phyloP scores from a whole-genome alignment of 2,888 invertebrate species.

The Thereva unica region DNA sequence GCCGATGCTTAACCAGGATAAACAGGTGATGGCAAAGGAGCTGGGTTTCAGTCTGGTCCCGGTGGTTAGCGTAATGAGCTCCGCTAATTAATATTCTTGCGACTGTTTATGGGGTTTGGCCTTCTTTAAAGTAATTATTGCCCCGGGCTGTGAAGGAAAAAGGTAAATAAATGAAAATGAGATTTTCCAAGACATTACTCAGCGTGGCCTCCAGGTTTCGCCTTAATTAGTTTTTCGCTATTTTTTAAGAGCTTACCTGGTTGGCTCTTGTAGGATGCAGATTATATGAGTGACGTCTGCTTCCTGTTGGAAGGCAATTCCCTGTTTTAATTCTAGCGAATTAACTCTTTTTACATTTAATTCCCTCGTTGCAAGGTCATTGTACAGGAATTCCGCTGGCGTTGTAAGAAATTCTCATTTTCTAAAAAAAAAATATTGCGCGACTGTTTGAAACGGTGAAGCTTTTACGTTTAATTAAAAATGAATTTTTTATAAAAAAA shows the following conservation, averaged over 20 bases:
- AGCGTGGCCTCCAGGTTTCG: background rate
- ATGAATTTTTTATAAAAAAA: too few species aligned
- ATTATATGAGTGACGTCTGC: too few species aligned
- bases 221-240: conserved; percentile 13
- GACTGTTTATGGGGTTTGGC: conserved; percentile 24
- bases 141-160: background rate
- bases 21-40: background rate
- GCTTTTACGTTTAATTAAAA: too few species aligned
- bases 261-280: conserved; percentile 9
- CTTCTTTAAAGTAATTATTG: conserved; percentile 22
- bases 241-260: background rate
- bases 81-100: conserved; percentile 25
- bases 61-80: conserved; percentile 18
- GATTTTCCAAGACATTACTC: conserved; percentile 23
- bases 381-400: too few species aligned
- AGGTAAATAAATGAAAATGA: conserved; percentile 21
- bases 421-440: too few species aligned
- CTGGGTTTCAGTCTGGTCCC: background rate
- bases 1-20: background rate
- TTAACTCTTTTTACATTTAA: too few species aligned
- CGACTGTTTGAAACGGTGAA: too few species aligned
- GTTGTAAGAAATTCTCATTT: too few species aligned
- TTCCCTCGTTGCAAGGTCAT: too few species aligned
- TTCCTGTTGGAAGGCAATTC: too few species aligned
- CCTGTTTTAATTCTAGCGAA: too few species aligned